These are phyloP conservation scores for Hiodon tergisus DNA, from an alignment of 2,113 vertebrate genomes.

Conservation along the genomic window DNA sequence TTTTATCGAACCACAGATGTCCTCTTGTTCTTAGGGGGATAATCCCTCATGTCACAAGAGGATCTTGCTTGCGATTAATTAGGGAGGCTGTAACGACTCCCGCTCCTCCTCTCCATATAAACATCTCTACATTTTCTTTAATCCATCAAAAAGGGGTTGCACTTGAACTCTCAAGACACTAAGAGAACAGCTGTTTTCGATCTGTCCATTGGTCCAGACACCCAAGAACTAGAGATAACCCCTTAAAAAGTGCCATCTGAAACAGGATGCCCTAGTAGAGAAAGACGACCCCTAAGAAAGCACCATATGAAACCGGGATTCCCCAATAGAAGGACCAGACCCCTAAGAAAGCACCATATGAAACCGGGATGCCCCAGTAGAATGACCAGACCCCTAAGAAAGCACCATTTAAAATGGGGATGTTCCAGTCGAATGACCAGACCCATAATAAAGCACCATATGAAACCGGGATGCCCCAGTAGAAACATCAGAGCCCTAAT, in stretches of 20 bases:
- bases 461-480: too few species aligned
- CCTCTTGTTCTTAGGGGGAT: constrained; percentile 4
- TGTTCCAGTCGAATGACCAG: too few species aligned
- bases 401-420: too few species aligned
- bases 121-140: constrained; percentile 9
- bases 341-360: too few species aligned
- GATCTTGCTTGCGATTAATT: not conserved
- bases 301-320: too few species aligned
- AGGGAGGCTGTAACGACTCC: not conserved
- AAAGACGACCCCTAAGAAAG: too few species aligned
- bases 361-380: too few species aligned
- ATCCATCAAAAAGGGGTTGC: not conserved
- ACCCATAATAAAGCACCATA: too few species aligned
- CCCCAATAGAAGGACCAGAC: too few species aligned
- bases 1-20: constrained; percentile 8
- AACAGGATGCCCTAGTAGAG: too few species aligned
- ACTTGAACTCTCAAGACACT: not conserved
- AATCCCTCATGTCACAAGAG: not conserved
- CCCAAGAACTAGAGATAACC: not conserved
- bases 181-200: not conserved
- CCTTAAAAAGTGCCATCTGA: not conserved
- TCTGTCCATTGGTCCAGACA: not conserved
- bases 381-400: too few species aligned
- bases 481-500: too few species aligned
- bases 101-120: not conserved